Percentiles rank a stretch among this genome's conserved stretches.
Evolutionary conservation across 2,113 vertebrate species (phyloP).

Genomic region (Campylorhamphus procurvoides): DNA sequence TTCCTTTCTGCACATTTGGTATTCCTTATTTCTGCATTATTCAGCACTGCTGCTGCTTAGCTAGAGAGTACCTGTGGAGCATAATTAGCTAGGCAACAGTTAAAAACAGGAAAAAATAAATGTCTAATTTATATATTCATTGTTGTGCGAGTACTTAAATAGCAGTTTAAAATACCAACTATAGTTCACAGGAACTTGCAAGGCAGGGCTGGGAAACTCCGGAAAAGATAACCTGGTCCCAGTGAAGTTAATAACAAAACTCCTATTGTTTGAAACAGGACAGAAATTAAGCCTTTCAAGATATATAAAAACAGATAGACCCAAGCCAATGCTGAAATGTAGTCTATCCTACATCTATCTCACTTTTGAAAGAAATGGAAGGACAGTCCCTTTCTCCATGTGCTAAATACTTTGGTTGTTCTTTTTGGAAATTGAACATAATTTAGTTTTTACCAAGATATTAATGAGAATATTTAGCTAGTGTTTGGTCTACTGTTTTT

Average conservation of each 20-base stretch:
- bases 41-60: background rate
- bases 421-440: background rate
- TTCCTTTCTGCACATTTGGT: background rate
- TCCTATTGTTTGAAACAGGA: background rate
- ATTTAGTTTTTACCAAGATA: background rate
- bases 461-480: background rate
- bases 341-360: background rate
- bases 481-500: background rate
- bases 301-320: background rate
- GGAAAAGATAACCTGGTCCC: background rate
- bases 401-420: background rate
- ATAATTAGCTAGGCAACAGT: conserved; percentile 13
- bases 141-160: background rate
- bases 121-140: background rate
- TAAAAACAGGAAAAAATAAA: conserved; percentile 8
- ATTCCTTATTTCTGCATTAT: conserved; percentile 18
- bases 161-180: background rate
- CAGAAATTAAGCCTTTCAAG: background rate
- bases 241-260: background rate
- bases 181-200: background rate
- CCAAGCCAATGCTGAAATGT: background rate
- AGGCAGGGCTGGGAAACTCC: background rate
- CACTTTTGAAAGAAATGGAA: background rate
- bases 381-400: background rate
- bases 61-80: background rate